Conservation (phyloP, 1,140 invertebrate species). For the Atopsyche davidsoni region DNA sequence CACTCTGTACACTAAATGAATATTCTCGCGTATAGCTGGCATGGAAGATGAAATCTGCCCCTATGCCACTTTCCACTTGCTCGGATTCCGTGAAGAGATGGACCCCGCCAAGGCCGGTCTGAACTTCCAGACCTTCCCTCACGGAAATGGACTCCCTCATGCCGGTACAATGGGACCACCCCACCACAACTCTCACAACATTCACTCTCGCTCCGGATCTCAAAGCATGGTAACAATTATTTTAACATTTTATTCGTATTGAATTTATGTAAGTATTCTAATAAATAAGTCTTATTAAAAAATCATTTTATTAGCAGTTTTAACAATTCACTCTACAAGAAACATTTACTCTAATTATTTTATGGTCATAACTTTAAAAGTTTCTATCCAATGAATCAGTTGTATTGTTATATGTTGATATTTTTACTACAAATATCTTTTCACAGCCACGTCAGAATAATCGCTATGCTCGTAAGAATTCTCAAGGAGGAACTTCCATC, state of each 20-base stretch:
- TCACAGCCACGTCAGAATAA: conserved; percentile 66
- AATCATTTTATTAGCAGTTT: no score
- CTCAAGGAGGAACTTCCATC: conserved; percentile 60
- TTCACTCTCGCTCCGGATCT: conserved; percentile 78
- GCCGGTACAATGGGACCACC: conserved; percentile 72
- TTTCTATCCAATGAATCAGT: not conserved
- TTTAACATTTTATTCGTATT: no score
- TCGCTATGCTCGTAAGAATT: conserved; percentile 61
- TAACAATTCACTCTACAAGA: no score
- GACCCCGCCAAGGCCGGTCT: conserved; percentile 75
- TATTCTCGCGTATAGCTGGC: conserved; percentile 48
- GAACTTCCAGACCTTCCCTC: conserved; percentile 84
- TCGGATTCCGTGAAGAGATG: conserved; percentile 93
- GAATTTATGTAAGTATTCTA: no score
- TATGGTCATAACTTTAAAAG: no score
- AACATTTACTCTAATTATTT: no score
- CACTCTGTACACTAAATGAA: no score
- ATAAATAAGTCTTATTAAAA: no score
- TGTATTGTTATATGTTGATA: conserved; percentile 5
- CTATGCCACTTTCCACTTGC: conserved; percentile 88
- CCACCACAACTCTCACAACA: conserved; percentile 55
- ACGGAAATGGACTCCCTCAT: conserved; percentile 62
- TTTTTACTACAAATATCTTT: conserved; percentile 10
- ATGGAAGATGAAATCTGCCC: conserved; percentile 93
- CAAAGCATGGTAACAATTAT: conserved; percentile 68